Evolutionary conservation across 2,888 invertebrate species (phyloP).

Genomic region (Mactromeris polynyma): DNA sequence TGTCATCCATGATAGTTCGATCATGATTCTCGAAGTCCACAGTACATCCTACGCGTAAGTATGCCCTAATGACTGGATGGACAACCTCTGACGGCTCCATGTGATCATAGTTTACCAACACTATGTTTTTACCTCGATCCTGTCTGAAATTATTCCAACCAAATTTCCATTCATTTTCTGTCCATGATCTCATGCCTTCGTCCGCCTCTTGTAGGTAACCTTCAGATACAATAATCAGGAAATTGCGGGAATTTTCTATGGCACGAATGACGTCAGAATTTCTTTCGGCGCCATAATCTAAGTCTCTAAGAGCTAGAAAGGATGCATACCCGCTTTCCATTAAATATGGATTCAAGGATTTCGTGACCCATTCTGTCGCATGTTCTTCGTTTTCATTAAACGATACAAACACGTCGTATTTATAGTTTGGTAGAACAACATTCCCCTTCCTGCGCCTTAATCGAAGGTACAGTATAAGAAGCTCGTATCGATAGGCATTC

Average conservation of each 20-base stretch:
- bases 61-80: slow-evolving; percentile 46
- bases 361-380: slow-evolving; percentile 46
- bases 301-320: slow-evolving; percentile 46
- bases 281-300: slow-evolving; percentile 39
- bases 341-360: slow-evolving; percentile 30
- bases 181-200: slow-evolving; percentile 31
- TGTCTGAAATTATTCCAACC: slow-evolving; percentile 43
- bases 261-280: slow-evolving; percentile 31
- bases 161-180: slow-evolving; percentile 58
- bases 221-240: slow-evolving; percentile 47
- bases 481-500: slow-evolving; percentile 36
- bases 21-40: slow-evolving; percentile 47
- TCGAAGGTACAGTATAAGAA: slow-evolving; percentile 31
- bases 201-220: slow-evolving; percentile 29
- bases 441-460: slow-evolving; percentile 14
- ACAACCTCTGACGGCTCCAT: slow-evolving; percentile 34
- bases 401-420: slow-evolving; percentile 51
- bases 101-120: slow-evolving; percentile 55
- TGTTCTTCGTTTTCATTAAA: slow-evolving; percentile 51
- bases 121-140: slow-evolving; percentile 39
- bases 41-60: slow-evolving; percentile 44
- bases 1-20: slow-evolving; percentile 37
- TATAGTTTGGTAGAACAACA: not conserved
- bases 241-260: slow-evolving; percentile 39
- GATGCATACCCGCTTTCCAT: slow-evolving; percentile 24